A percentile compares a stretch with the other conserved stretches of the same genome.
These are phyloP conservation scores for Miichthys miiuy DNA, from an alignment of 2,797 vertebrate species.

Conservation along the genomic window DNA sequence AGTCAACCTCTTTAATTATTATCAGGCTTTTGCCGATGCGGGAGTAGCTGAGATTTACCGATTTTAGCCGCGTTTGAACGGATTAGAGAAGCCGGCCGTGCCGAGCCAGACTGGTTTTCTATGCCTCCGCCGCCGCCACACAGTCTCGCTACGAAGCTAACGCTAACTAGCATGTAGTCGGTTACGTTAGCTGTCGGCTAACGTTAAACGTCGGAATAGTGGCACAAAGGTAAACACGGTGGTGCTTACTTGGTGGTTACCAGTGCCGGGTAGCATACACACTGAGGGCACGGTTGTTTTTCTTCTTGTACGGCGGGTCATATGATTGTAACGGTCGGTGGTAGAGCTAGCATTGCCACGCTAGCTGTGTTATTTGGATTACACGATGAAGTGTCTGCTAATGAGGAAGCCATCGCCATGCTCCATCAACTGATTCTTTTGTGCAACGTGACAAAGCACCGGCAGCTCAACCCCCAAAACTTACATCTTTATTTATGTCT, in stretches of 20 bases:
- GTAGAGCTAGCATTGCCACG: conserved; percentile 50
- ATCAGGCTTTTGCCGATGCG: background rate
- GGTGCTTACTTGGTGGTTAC: background rate
- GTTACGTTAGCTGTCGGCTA: conserved; percentile 31
- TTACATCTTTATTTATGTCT: no score
- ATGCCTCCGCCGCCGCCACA: conserved; percentile 53
- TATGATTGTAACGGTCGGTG: background rate
- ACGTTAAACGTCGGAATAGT: conserved; percentile 1
- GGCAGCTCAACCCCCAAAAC: background rate
- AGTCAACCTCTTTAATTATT: background rate
- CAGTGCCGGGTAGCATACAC: background rate
- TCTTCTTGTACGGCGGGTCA: background rate
- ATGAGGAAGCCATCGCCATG: conserved; percentile 76
- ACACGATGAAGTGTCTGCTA: conserved; percentile 61
- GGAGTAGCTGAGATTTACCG: background rate
- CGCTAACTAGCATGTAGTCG: conserved; percentile 68
- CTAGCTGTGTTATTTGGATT: conserved; percentile 69
- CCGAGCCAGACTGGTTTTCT: conserved; percentile 59
- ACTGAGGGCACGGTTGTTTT: accelerated
- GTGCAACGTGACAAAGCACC: conserved; percentile 69
- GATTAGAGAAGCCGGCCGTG: conserved; percentile 71
- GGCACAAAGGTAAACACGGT: background rate
- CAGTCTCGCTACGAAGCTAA: conserved; percentile 65
- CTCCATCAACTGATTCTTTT: conserved; percentile 63
- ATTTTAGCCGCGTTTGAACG: conserved; percentile 50